phyloP scores from a whole-genome alignment of 2,797 vertebrate genomes.

The Rhynchonycteris naso region DNA sequence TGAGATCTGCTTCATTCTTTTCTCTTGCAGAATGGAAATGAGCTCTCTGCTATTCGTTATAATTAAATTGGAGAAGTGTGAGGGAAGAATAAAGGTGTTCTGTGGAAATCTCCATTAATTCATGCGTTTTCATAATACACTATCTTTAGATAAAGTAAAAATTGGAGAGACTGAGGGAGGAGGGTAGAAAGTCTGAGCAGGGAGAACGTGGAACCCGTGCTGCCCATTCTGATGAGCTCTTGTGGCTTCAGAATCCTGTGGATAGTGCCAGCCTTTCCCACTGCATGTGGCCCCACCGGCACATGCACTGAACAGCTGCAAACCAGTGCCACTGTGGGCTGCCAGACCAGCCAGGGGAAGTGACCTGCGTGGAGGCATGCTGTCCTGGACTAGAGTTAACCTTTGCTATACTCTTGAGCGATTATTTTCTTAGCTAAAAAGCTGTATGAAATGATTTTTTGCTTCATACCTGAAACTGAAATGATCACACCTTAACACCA shows the following conservation, averaged over 20 bases:
- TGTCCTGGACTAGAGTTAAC: background rate
- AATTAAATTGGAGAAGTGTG: background rate
- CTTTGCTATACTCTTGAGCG: background rate
- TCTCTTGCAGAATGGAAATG: background rate
- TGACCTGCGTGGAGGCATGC: background rate
- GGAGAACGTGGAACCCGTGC: background rate
- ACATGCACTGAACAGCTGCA: background rate
- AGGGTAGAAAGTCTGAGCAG: background rate
- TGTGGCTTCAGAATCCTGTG: background rate
- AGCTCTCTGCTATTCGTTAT: background rate
- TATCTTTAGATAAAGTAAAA: background rate
- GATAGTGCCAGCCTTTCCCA: background rate
- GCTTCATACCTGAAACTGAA: background rate
- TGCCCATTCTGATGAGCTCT: no score
- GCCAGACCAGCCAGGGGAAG: background rate
- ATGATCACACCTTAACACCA: background rate
- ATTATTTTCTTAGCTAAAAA: constrained; percentile 5
- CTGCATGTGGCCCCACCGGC: background rate
- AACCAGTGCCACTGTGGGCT: background rate
- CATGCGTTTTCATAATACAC: background rate
- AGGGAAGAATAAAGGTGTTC: background rate
- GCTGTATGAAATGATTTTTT: background rate
- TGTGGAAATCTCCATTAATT: background rate
- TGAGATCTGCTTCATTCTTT: background rate
- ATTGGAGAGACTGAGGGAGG: background rate